Evolutionary conservation across 2,797 vertebrate genomes (phyloP), one percentile per base, ranked within the genome.

Genomic region (Gorsachius magnificus): DNA sequence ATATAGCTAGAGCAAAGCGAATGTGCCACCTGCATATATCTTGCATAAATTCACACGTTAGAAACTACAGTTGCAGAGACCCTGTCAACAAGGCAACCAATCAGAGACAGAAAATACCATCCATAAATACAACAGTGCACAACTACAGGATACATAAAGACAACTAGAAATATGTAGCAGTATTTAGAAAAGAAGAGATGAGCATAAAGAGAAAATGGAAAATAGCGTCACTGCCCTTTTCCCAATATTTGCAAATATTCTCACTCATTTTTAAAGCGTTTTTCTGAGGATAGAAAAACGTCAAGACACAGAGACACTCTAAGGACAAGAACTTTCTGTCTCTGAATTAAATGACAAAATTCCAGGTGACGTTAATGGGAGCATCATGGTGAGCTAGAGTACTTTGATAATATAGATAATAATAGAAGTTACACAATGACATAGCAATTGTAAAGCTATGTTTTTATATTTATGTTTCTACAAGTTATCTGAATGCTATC

Each of bases 21-120:
- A 93, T 51, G 57, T 48, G 83, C 76, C 45, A 68, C 64, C 79
- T 13, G 16, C 46, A 25, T 33, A 33, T 26, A n/a, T 45, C 35
- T 20, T 79, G 38, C 80, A 69, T 70, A 69, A 90, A 89, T 85
- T 95, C 79, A 58, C 50, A 43, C 46, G 24, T 13, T 43, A 48
- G 36, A 74, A 90, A 92, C 84, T 78, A 87, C 65, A 83, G 93
- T 54, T 88, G 66, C 94, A 19, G 77, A 72, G 82, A 56, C 89
- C 63, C 86, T 80, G 36, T 63, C 71, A 87, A 64, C 65, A 64
- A 65, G 68, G 21, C 50, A 69, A 57, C 76, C 53, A 50, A 50
- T 50, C 48, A 48, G 50, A 96, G 85, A 51, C 51, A 72, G 28
- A 72, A 38, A 50, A 53, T 51, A 28, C 20, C n/a, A 9, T 35